Evolutionary conservation across 2,113 vertebrate species (phyloP), one percentile per base, ranked within the genome.

Genomic region (Cinclus cinclus): DNA sequence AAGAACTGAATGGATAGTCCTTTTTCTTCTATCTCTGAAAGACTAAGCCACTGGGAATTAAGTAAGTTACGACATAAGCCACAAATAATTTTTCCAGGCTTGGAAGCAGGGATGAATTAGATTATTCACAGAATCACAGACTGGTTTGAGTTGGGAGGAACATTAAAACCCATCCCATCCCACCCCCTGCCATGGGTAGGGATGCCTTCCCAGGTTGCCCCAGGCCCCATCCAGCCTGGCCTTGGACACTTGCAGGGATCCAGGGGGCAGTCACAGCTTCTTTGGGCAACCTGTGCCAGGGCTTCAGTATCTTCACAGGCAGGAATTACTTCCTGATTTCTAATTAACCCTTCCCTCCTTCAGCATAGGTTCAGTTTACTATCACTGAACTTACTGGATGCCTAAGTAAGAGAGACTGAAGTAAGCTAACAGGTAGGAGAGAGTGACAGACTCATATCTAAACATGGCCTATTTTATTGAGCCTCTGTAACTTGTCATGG

Each of bases 371-470:
- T 71, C 42, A 15, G 13, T 42, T 80, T 59, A 15, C 10, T 59
- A 2, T 70, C 28, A 10, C 41, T 74, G 2, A 2, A 1, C 14
- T 77, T 68, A 49, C 25, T 35, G 14, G 20, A 27, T 39, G 39
- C 53, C 30, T 69, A 22, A 73, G 19, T 55, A 50, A 60, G 35
- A 59, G 63, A 65, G 35, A 6, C 24, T 62, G 84, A 64, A 82
- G 69, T 64, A 30, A 4, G 9, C 53, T 52, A 59, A 18, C 12
- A 41, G 55, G 73, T 62, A 39, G 56, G 49, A 89, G 44, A 25
- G 18, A 3, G 39, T 39, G 52, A 30, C 4, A 24, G 76, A 17
- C 2, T 1, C 0, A 0, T 25, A 30, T 24, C n/a, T 77, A 25
- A n/a, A 50, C 42, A 30, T 33, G 6, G 6, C 4, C 15, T 25